Evolutionary conservation across 2,797 vertebrate species (phyloP), one percentile per base, ranked within the genome.

Genomic region (Pseudochirops cupreus): DNA sequence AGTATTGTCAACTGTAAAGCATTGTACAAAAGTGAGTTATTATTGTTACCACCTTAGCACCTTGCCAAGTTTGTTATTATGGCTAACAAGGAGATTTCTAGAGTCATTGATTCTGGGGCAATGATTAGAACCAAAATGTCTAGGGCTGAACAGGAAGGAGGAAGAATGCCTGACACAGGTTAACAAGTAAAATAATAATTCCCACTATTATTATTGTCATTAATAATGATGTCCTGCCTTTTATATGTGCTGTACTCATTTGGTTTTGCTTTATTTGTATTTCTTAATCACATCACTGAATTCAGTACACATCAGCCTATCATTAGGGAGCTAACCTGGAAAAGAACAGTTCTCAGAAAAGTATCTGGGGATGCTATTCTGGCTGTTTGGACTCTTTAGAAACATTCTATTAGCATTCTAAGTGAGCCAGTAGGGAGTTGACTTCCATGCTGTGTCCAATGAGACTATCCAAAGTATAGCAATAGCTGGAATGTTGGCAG

Each of bases 311-410:
- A 59, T 58, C 67, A 59, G 46, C 12, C 59, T 46, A 92, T 82
- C 55, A 91, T 74, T n/a, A 55, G 53, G 39, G 54, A 91, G 18
- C 46, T 24, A 29, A 91, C n/a, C 1, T n/a, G 91, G 93, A n/a
- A 95, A 96, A 95, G 90, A 92, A 46, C 33, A 91, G 93, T n/a
- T 90, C 54, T 95, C 82, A 67, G 56, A n/a, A 92, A 93, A n/a
- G 46, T 53, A 39, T 50, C 9, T 91, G 58, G 57, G 56, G 82
- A 94, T 39, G 29, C 46, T 29, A 55, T 58, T 31, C 14, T 59
- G 87, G 87, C 24, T 92, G 7, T 82, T 95, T 5, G 18, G 67
- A 56, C 31, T 59, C 67, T 91, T 54, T 59, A 10, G 53, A 91
- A 52, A 90, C 91, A 62, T 89, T 46, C 59, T 91, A 91, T 56